Base-by-base conservation (phyloP, 2,888 invertebrate species). In the Synergus japonicus region DNA sequence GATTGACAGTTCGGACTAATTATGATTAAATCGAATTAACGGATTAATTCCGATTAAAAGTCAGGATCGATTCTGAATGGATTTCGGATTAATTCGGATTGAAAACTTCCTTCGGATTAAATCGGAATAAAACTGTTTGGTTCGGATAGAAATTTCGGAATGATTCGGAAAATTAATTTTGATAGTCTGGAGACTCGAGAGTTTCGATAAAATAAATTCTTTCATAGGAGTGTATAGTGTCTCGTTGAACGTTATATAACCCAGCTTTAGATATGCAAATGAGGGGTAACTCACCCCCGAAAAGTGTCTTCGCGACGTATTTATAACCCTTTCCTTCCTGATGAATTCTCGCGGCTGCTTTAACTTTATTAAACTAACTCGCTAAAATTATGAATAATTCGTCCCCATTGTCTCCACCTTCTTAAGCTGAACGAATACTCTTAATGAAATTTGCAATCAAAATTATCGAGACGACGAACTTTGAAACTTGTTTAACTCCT, bases 181-280 rank as follows among this genome's bases (percentile, higher is more conserved):
- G n/a, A 60, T 18, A 60, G 22, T 4, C 60, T 5, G 22, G 22
- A 10, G 22, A 22, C 3, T 60, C 60, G 4, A 13, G 10, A 60
- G 12, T 60, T 60, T 22, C 60, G 60, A 60, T 60, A 9, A 13
- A 22, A 22, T 60, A 13, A 60, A 29, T 12, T 22, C 12, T 29
- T 60, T 60, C 22, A 22, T 12, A 1, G 5, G 22, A 60, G 22
- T 22, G 12, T 60, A 60, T 60, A 22, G 60, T 12, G 76, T 66
- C 79, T 83, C 77, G 78, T 76, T 81, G 81, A 82, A 85, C 83
- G 84, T 85, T 87, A n/a, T 66, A 86, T 88, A 87, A 83, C 87
- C 86, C 82, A 85, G 89, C 90, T 89, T 90, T 90, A 88, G 89
- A 90, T 88, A 91, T 91, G 91, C 89, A 91, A 90, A 91, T 91